Conservation (phyloP, 37 sponge, comb jelly and placozoan species). For the Cliona cf. orientalis region DNA sequence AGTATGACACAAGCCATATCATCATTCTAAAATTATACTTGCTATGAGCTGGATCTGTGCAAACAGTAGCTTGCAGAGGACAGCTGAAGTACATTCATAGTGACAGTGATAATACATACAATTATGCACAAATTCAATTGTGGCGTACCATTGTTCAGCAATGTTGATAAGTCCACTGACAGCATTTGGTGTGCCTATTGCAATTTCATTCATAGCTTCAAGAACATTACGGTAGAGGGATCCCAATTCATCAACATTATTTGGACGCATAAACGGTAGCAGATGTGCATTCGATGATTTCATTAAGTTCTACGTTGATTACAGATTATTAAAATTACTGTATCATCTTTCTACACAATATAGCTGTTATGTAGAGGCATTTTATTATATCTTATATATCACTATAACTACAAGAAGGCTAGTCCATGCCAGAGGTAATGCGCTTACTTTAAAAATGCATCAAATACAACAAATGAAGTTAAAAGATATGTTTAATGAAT, state of each 20-base stretch:
- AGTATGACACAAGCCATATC: conserved; percentile 71
- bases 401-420: too few species aligned
- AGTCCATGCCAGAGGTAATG: too few species aligned
- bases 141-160: conserved; percentile 21
- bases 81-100: background rate
- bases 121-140: background rate
- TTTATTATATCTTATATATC: too few species aligned
- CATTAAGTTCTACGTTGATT: too few species aligned
- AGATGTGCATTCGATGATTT: conserved; percentile 35
- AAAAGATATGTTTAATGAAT: too few species aligned
- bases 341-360: too few species aligned
- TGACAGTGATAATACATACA: background rate
- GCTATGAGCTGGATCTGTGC: background rate
- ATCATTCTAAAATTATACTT: conserved; percentile 48
- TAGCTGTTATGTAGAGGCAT: too few species aligned
- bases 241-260: conserved; percentile 20
- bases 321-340: too few species aligned
- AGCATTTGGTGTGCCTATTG: conserved; percentile 4
- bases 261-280: conserved; percentile 65
- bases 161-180: background rate
- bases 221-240: conserved; percentile 22
- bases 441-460: too few species aligned
- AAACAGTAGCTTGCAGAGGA: background rate
- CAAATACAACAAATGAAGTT: too few species aligned
- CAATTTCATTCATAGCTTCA: conserved; percentile 21